Evolutionary conservation across 2,888 invertebrate genomes (phyloP).

Genomic region (Luperina testacea): DNA sequence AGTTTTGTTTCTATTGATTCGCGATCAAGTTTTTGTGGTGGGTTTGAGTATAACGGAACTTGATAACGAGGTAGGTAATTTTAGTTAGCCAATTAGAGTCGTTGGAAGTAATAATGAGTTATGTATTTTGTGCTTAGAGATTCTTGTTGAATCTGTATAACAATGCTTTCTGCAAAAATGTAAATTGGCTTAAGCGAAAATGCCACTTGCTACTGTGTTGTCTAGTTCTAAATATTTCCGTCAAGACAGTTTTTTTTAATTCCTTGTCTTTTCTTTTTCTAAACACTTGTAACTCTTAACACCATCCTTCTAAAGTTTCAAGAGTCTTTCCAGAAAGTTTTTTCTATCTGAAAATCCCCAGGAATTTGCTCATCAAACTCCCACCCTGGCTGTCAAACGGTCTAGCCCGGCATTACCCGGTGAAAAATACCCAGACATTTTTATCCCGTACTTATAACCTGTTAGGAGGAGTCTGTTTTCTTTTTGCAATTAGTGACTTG

Average conservation of each 20-base stretch:
- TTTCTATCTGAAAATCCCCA: background rate
- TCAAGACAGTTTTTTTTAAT: background rate
- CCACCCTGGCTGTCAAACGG: conserved; percentile 72
- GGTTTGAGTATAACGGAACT: conserved; percentile 57
- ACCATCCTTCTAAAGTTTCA: background rate
- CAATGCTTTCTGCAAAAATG: background rate
- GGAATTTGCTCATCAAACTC: conserved; percentile 49
- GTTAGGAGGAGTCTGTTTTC: conserved; percentile 72
- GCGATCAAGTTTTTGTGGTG: conserved; percentile 67
- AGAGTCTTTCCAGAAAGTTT: background rate
- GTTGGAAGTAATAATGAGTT: background rate
- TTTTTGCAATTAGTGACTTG: conserved; percentile 74
- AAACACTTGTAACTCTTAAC: background rate
- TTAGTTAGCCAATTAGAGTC: conserved; percentile 39
- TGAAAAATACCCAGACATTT: conserved; percentile 84
- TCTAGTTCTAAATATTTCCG: background rate
- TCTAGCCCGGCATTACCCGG: conserved; percentile 75
- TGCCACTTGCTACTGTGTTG: background rate
- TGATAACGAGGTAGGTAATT: conserved; percentile 39
- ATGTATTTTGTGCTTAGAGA: background rate
- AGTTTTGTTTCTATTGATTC: conserved; percentile 74
- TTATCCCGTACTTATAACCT: conserved; percentile 81
- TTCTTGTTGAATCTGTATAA: background rate
- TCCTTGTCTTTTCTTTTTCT: background rate
- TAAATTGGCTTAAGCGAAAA: background rate